Base-by-base conservation (phyloP, 1,140 invertebrate species). In the Acromyrmex charruanus region DNA sequence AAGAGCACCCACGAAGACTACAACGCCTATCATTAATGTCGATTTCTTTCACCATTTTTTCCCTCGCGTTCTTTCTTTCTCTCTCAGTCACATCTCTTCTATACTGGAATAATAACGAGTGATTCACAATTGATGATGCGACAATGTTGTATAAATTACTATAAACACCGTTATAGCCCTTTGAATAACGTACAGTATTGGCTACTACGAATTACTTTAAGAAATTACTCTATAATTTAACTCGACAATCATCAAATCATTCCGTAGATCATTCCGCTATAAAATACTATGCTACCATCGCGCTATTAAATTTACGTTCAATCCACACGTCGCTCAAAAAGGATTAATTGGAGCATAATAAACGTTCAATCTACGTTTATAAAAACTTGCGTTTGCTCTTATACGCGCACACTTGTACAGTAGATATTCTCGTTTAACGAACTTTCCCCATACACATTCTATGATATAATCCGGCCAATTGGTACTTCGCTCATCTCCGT, bases 1-100 rank as follows among this genome's bases (percentile, higher is more conserved):
- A 59, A 25, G 79, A 82, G 79, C 79, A 44, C 68, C 79, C 53
- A 82, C 68, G 53, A 81, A 51, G 65, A 82, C 21, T 35, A 53
- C 68, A 72, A 58, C 69, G 25, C 55, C 69, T 74, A 75, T 84
- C 69, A 61, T 75, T 84, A 84, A 84, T 71, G 80, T 61, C 55
- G 28, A 84, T 74, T 75, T 84, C 80, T 74, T 82, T 55, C 21
- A 28, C 55, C 58, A 61, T 39, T 7, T 7, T 10, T 39, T 9
- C 35, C 35, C 35, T 39, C 35, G 1, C 68, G 25, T 59, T 72
- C 68, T 55, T 21, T 72, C 68, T n/a, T 31, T 18, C 53, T 10
- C 10, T 18, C 35, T 5, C 5, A 28, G 18, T 51, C 28, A 21
- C 61, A n/a, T 55, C 21, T 21, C 63, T n/a, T 72, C 79, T 28